Evolutionary conservation across 2,797 vertebrate species (phyloP), one percentile per base, ranked within the genome.

Genomic region (Trachops cirrhosus): DNA sequence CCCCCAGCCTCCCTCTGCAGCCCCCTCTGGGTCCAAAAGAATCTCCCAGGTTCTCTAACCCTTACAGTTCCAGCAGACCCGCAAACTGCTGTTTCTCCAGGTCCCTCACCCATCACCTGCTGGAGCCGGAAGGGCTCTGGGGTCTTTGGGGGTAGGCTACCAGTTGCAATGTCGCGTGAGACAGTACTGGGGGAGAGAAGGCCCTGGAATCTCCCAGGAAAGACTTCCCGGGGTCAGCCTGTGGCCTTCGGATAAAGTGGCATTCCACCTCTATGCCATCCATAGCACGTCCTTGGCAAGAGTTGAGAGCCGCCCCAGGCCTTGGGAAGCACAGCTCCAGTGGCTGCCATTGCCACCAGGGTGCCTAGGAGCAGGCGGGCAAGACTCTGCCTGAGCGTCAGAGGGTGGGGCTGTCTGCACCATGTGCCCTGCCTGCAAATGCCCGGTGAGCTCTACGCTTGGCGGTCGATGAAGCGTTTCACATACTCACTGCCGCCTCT

Each of bases 401-500:
- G 15, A 46, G 21, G 2, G 54, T 2, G 15, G 74, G 21, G 50
- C 82, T 32, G 0, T 82, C 77, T 12, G 15, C 39, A 67, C 9
- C 11, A 0, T 2, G 11, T 6, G 6, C 26, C 44, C 52, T n/a
- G 24, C 86, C 67, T 89, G 34, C 39, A 24, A 18, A 6, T 1
- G 83, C 82, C 46, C 68, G 1, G 8, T 1, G 0, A 8, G 32
- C 26, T 39, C 52, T 6, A 12, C 16, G 1, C 8, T 1, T 14
- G 15, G n/a, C 3, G 3, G 50, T 24, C 26, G 24, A 50, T 19
- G 12, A 73, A 39, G 26, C 16, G 0, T 59, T 48, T 57, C 52
- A 22, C 44, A 22, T 3, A 2, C 24, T 32, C 37, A 15, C 18
- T 2, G 0, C 44, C 78, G 52, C 44, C 29, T 18, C 24, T 59